These are phyloP conservation scores for Saccopteryx bilineata DNA, from an alignment of 2,113 vertebrate species.

Conservation along the genomic window DNA sequence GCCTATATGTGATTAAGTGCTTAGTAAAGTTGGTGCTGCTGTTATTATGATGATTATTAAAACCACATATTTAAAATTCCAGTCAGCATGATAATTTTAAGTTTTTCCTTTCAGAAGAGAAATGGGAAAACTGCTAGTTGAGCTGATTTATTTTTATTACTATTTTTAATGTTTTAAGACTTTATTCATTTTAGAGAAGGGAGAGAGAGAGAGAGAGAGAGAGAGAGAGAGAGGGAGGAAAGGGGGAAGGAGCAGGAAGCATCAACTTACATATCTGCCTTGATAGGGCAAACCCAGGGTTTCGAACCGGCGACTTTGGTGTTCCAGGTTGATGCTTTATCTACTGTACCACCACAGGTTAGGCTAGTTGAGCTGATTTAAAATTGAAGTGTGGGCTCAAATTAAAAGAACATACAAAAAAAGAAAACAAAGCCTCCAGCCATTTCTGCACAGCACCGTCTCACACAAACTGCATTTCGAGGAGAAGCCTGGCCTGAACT, in stretches of 20 bases:
- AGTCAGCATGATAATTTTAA: background rate
- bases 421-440: background rate
- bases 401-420: background rate
- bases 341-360: too few species aligned
- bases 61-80: constrained; percentile 61
- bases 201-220: too few species aligned
- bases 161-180: too few species aligned
- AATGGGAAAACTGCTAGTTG: constrained; percentile 53
- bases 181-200: too few species aligned
- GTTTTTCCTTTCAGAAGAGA: constrained; percentile 36
- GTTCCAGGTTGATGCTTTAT: too few species aligned
- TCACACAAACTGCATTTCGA: background rate
- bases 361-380: constrained; percentile 6
- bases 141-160: constrained; percentile 11
- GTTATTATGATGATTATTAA: constrained; percentile 3
- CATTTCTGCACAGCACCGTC: background rate
- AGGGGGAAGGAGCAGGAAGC: too few species aligned
- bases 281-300: too few species aligned
- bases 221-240: too few species aligned
- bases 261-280: too few species aligned
- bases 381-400: background rate
- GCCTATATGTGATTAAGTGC: background rate
- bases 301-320: too few species aligned
- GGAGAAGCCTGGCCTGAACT: background rate
- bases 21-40: constrained; percentile 29